Base-by-base conservation (phyloP, 2,888 invertebrate genomes). In the Cataglyphis livida region DNA sequence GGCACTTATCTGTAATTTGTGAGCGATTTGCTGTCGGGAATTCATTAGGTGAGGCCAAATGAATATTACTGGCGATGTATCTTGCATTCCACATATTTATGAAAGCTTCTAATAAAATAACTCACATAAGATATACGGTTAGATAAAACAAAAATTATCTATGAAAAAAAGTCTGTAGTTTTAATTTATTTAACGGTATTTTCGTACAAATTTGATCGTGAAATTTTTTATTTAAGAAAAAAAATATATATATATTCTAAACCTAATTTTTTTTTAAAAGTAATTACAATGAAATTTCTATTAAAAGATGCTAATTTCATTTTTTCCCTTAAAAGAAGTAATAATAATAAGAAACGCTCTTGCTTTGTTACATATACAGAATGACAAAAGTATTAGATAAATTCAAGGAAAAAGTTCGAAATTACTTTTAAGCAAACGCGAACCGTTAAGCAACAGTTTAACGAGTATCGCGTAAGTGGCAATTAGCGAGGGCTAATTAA, bases 1-100 rank as follows among this genome's bases (percentile, higher is more conserved):
- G 51, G 38, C 68, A 66, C 25, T 75, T 25, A 76, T 21, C 54
- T 57, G 70, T 68, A 76, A 76, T 76, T 76, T 66, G 57, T n/a
- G 66, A 41, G 76, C 76, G 41, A 76, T 76, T 76, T 38, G 28
- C 70, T 28, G 54, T 66, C 54, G 21, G 38, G 15, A 68, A 57
- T 41, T 76, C 68, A 76, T 76, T 76, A 66, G 64, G 44, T 41
- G 66, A 25, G 48, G 7, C 15, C 66, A 68, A 76, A 54, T 76
- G 75, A 66, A 66, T 76, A 66, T 66, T 65, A 65, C 15, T 35
- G 48, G 7, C 35, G 25, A 38, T 41, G 41, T 41, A 54, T 41
- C 21, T 76, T 54, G 54, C 54, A 21, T 75, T 48, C 21, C 48
- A 21, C 25, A 9, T 51, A 12, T 54, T 65, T 51, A 76, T 54